Base-by-base conservation (phyloP, 1,140 invertebrate species). In the Grapholita molesta region DNA sequence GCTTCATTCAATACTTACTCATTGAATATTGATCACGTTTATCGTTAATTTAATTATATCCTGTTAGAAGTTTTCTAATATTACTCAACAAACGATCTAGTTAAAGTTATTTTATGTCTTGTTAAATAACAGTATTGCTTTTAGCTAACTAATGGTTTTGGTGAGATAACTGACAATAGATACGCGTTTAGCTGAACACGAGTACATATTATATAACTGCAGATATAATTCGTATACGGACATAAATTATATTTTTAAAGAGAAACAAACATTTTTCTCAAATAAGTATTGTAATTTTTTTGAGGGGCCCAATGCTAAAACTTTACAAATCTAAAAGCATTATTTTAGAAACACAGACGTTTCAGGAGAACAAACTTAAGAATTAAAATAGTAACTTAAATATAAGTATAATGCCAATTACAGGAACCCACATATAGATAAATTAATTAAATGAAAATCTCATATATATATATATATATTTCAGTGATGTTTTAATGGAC, bases 31-130 rank as follows among this genome's bases (percentile, higher is more conserved):
- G 55, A 61, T 61, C 55, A 61, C 24, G 55, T 28, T 32, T 32
- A 28, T 61, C 55, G 28, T 61, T 61, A 61, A 61, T 30, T 61
- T 61, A 61, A 61, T 61, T 18, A 61, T 30, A 32, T 61, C 55
- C 55, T 61, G 55, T 61, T 61, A 61, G 55, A 30, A 61, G 55
- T 30, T 61, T 61, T 61, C 55, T 61, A 61, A 61, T 32, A 28
- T 61, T 61, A 61, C 55, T 61, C 21, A 61, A 30, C 24, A 28
- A 6, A 25, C 25, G 28, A 61, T 30, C 28, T 32, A 61, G 55
- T 61, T 61, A 23, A 61, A 25, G 55, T 28, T 28, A 30, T 61
- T 18, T 28, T 15, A 61, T 25, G 12, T 57, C 53, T 57, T 25
- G 24, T 57, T 57, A 12, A 55, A 28, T 32, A 30, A 2, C 18